A percentile compares a stretch with the other conserved stretches of the same genome.
Conservation (phyloP, 1,140 invertebrate genomes). For the Sarcophaga peregrina region DNA sequence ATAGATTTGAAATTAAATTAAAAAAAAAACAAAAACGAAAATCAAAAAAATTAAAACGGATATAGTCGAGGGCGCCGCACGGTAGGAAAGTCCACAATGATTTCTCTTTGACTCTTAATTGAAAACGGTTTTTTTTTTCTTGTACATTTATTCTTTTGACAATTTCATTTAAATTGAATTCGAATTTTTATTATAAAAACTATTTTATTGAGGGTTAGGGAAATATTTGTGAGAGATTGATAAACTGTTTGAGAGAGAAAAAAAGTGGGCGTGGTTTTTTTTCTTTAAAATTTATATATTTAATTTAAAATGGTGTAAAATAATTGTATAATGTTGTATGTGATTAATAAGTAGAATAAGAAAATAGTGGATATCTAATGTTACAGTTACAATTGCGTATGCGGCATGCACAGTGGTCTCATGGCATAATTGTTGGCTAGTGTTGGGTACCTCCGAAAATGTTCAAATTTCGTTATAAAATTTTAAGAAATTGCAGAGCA, state of each 20-base stretch:
- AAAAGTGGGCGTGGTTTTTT: not conserved
- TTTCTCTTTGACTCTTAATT: too few species aligned
- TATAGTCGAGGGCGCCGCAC: constrained; percentile 11
- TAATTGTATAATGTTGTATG: too few species aligned
- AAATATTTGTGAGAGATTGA: not conserved
- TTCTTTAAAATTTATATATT: not conserved
- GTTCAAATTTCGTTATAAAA: too few species aligned
- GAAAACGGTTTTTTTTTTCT: not conserved
- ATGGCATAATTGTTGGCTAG: too few species aligned
- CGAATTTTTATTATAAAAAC: not conserved
- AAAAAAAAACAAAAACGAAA: too few species aligned
- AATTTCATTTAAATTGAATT: not conserved
- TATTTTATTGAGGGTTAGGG: not conserved
- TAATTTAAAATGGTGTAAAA: too few species aligned
- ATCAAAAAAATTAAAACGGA: not conserved
- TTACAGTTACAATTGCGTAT: too few species aligned
- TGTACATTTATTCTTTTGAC: not conserved
- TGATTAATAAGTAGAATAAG: too few species aligned
- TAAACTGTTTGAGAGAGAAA: not conserved
- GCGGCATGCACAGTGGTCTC: too few species aligned
- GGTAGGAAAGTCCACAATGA: constrained; percentile 1
- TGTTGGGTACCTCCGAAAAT: too few species aligned
- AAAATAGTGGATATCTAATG: too few species aligned
- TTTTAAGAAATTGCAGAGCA: too few species aligned
- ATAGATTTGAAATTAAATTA: not conserved